Percentiles rank a stretch among this genome's conserved stretches.
These are phyloP conservation scores for Athene cunicularia DNA, from an alignment of 2,113 vertebrate genomes.

Conservation along the genomic window DNA sequence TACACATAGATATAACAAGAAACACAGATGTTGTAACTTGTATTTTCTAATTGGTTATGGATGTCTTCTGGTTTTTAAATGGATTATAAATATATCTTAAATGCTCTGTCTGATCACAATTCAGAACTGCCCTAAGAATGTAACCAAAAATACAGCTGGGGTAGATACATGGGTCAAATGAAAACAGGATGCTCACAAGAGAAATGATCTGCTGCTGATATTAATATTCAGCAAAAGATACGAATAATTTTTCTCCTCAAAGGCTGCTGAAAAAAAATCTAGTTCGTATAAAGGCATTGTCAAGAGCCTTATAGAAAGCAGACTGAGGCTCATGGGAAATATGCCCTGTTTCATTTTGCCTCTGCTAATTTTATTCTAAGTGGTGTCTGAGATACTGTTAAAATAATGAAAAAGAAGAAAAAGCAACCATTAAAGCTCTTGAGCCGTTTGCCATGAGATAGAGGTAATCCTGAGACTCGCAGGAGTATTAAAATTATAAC, in stretches of 20 bases:
- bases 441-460: not conserved
- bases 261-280: not conserved
- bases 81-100: not conserved
- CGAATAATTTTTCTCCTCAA: not conserved
- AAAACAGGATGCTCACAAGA: not conserved
- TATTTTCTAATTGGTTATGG: not conserved
- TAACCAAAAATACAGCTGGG: conserved; percentile 30
- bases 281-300: not conserved
- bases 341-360: not conserved
- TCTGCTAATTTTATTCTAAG: not conserved
- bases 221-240: not conserved
- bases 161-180: not conserved
- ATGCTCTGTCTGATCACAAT: not conserved
- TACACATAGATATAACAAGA: not conserved
- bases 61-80: not conserved
- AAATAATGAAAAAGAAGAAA: not conserved
- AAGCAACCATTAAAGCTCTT: not conserved
- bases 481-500: not conserved
- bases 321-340: not conserved
- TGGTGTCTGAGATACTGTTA: not conserved
- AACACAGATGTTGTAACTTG: not conserved
- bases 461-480: not conserved
- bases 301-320: not conserved
- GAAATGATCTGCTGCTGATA: not conserved
- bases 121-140: not conserved